These are phyloP conservation scores for Macrochelys suwanniensis DNA, from an alignment of 2,797 vertebrate species.

Conservation along the genomic window DNA sequence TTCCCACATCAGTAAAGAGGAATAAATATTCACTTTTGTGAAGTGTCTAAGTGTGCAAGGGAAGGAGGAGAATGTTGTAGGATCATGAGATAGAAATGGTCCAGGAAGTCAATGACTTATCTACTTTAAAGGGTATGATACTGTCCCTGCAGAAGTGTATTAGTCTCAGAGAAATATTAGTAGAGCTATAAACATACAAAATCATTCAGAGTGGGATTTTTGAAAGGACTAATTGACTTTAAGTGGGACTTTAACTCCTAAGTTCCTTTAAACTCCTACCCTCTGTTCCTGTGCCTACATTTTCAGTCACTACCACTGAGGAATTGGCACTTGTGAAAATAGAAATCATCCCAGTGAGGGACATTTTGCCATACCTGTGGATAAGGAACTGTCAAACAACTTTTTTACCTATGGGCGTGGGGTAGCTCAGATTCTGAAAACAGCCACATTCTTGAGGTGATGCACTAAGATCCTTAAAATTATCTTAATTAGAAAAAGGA, in stretches of 20 bases:
- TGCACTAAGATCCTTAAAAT: background rate
- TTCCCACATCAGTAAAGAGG: too few species aligned
- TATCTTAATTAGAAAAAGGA: background rate
- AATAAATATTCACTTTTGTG: too few species aligned
- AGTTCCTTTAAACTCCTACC: slow-evolving; percentile 1
- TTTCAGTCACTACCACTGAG: too few species aligned
- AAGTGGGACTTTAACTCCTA: background rate
- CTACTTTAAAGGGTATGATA: background rate
- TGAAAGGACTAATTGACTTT: background rate
- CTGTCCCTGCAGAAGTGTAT: background rate
- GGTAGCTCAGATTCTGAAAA: too few species aligned
- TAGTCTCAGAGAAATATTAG: slow-evolving; percentile 13
- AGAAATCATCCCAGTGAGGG: accelerated
- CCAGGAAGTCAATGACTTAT: too few species aligned
- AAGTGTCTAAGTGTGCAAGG: too few species aligned
- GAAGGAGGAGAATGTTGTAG: background rate
- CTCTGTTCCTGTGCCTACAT: background rate
- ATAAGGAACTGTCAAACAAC: too few species aligned
- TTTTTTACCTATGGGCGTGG: too few species aligned
- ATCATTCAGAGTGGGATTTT: slow-evolving; percentile 16
- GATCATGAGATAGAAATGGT: background rate
- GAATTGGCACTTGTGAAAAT: background rate
- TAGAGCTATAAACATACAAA: background rate
- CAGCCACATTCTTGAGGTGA: background rate
- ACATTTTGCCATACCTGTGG: too few species aligned